Evolutionary conservation across 2,113 vertebrate genomes (phyloP).

Genomic region (Larimichthys crocea): DNA sequence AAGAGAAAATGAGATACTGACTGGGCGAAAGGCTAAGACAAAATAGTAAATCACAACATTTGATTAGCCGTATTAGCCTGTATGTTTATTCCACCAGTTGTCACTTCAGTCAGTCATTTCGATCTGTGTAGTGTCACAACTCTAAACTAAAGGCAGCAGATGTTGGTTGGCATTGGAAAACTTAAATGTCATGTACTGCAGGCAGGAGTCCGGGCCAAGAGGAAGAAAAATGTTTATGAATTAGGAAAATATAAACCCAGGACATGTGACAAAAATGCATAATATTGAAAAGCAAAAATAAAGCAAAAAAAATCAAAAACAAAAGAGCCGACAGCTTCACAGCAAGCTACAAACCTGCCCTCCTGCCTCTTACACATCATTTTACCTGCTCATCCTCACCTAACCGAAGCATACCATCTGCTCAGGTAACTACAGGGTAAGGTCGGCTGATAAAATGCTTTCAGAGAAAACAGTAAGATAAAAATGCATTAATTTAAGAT

Average conservation of each 20-base stretch:
- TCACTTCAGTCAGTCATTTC: not conserved
- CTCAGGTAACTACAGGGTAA: not conserved
- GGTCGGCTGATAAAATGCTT: not conserved
- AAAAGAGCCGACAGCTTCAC: not conserved
- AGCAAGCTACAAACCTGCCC: not conserved
- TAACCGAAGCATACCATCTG: not conserved
- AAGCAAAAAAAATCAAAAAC: not conserved
- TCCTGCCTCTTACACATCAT: not conserved
- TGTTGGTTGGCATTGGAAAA: not conserved
- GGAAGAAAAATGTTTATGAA: not conserved
- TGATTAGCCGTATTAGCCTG: not conserved
- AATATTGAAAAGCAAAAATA: not conserved
- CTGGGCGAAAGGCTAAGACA: too few relatives aligned
- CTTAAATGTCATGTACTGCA: not conserved
- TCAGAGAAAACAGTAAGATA: not conserved
- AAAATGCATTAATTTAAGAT: not conserved
- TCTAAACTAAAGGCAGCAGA: conserved; percentile 1
- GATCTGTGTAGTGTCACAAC: not conserved
- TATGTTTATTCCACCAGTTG: not conserved
- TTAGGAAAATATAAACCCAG: not conserved
- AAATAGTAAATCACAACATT: too few relatives aligned
- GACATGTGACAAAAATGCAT: not conserved
- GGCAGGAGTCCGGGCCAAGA: not conserved
- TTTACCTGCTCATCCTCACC: not conserved
- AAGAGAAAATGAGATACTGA: too few relatives aligned